These are phyloP conservation scores for Channallabes apus DNA, from an alignment of 2,797 vertebrate genomes.

Conservation along the genomic window DNA sequence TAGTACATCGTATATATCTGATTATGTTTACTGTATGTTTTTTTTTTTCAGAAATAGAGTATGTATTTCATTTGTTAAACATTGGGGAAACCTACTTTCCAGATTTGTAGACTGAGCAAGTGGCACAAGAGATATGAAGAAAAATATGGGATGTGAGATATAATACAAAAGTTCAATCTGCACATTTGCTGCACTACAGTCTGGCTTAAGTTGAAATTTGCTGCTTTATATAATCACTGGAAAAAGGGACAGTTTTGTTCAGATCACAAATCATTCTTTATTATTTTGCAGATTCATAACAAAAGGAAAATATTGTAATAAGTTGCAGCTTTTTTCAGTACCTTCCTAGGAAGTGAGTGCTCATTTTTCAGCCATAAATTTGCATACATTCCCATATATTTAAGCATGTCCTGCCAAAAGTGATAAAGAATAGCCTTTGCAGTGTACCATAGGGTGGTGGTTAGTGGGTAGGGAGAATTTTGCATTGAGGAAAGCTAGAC, in stretches of 20 bases:
- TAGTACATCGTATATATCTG: background rate
- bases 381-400: conserved; percentile 76
- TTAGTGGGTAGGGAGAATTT: background rate
- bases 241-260: conserved; percentile 58
- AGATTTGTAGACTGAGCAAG: conserved; percentile 24
- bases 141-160: conserved; percentile 34
- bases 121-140: conserved; percentile 35
- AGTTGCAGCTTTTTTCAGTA: conserved; percentile 65
- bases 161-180: conserved; percentile 44
- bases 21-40: background rate
- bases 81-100: conserved; percentile 4
- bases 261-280: conserved; percentile 78
- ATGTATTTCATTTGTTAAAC: conserved; percentile 17
- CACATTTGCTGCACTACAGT: conserved; percentile 28
- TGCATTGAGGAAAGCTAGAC: conserved; percentile 6
- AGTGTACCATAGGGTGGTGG: conserved; percentile 32
- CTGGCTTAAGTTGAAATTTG: conserved; percentile 35
- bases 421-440: conserved; percentile 62
- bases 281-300: conserved; percentile 71
- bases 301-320: conserved; percentile 75
- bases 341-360: conserved; percentile 64
- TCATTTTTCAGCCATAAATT: conserved; percentile 75
- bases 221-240: conserved; percentile 50
- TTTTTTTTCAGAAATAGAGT: background rate
- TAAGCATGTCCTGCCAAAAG: conserved; percentile 71